Evolutionary conservation across 2,888 invertebrate genomes (phyloP).

Genomic region (Theretra japonica): DNA sequence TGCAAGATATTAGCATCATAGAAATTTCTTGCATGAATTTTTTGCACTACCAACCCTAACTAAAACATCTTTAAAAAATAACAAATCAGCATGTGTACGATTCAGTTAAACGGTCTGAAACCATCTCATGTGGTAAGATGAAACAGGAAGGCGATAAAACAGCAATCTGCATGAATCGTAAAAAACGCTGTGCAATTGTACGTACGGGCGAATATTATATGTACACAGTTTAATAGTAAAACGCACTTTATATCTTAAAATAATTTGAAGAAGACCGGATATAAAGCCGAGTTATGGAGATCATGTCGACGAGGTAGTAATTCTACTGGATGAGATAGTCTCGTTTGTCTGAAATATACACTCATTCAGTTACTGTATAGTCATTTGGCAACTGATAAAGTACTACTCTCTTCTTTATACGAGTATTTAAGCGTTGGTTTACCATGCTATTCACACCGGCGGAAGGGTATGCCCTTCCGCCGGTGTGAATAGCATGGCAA

Average conservation of each 20-base stretch:
- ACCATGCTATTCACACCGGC: too few relatives aligned
- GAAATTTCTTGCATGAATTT: too few relatives aligned
- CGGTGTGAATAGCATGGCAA: too few relatives aligned
- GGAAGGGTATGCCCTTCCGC: too few relatives aligned
- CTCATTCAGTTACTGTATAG: too few relatives aligned
- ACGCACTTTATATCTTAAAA: slow-evolving; percentile 26
- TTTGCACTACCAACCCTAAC: neutral
- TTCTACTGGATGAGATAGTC: neutral
- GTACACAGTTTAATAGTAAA: neutral
- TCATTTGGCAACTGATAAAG: too few relatives aligned
- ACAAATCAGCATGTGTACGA: neutral
- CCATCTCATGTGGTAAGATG: neutral
- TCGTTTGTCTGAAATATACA: neutral
- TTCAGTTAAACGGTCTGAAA: neutral
- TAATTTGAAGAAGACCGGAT: slow-evolving; percentile 14
- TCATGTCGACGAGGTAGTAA: neutral
- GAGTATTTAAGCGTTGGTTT: too few relatives aligned
- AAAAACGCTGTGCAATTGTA: slow-evolving; percentile 1
- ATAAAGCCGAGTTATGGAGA: slow-evolving; percentile 22
- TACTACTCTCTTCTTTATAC: too few relatives aligned
- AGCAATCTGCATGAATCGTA: neutral
- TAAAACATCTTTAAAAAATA: neutral
- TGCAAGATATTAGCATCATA: too few relatives aligned
- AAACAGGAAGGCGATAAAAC: slow-evolving; percentile 1
- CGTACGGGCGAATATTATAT: neutral